These are phyloP conservation scores for Nymphalis polychloros DNA, from an alignment of 2,888 invertebrate genomes.

Conservation along the genomic window DNA sequence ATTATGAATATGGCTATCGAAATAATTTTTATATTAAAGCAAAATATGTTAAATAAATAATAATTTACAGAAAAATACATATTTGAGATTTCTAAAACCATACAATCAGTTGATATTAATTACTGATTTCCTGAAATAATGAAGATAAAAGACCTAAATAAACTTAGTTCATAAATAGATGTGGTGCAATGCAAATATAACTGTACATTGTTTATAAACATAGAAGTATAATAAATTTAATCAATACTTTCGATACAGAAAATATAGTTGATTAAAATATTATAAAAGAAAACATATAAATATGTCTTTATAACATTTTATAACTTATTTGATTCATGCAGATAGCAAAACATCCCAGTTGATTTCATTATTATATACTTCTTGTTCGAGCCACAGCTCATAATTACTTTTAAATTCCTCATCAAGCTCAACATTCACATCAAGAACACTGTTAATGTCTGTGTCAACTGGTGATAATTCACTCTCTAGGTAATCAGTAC, in stretches of 20 bases:
- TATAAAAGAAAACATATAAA: conserved; percentile 21
- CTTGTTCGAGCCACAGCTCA: conserved; percentile 96
- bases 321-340: conserved; percentile 21
- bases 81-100: too few species aligned
- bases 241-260: conserved; percentile 7
- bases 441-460: conserved; percentile 90
- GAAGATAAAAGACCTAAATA: neutral
- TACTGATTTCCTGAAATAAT: too few species aligned
- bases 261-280: conserved; percentile 25
- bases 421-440: conserved; percentile 89
- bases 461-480: conserved; percentile 88
- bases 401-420: conserved; percentile 97
- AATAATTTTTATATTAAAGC: too few species aligned
- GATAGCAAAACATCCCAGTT: conserved; percentile 42
- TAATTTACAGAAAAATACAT: too few species aligned
- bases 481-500: conserved; percentile 79
- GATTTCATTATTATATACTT: conserved; percentile 92
- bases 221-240: conserved; percentile 12
- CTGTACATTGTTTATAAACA: conserved; percentile 17
- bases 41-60: too few species aligned
- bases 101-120: too few species aligned
- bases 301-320: conserved; percentile 11
- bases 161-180: neutral
- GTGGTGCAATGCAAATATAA: conserved; percentile 1
- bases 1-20: too few species aligned